Conservation (phyloP, 1,140 invertebrate genomes). For the Nasonia longicornis region DNA sequence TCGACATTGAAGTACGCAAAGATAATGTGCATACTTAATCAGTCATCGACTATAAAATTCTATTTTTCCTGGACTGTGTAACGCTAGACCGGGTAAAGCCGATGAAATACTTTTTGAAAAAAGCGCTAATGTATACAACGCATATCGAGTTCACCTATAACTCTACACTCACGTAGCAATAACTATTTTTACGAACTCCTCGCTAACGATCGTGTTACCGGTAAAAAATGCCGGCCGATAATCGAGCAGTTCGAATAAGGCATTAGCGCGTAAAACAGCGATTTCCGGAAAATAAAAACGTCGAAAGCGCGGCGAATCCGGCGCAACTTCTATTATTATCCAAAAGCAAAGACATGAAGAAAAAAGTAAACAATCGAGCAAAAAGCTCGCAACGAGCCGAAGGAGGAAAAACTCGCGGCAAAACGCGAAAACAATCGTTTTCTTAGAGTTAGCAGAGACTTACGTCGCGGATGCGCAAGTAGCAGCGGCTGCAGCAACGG, state of each 20-base stretch:
- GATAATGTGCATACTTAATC: background rate
- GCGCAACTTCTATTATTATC: background rate
- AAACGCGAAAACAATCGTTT: background rate
- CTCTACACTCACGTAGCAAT: background rate
- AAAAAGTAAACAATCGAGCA: background rate
- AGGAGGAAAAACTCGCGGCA: background rate
- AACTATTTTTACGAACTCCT: background rate
- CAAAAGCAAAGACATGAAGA: background rate
- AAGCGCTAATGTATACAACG: background rate
- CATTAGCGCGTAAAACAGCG: background rate
- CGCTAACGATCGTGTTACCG: background rate
- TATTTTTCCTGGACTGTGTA: background rate
- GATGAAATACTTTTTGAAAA: background rate
- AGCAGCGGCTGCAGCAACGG: background rate
- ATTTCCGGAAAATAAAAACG: background rate
- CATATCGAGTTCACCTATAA: background rate
- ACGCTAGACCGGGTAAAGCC: background rate
- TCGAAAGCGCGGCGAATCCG: too few relatives aligned
- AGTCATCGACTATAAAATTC: background rate
- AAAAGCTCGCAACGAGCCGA: background rate
- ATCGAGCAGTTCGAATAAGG: background rate
- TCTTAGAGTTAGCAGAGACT: background rate
- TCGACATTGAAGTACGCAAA: background rate
- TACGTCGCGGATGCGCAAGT: conserved; percentile 25
- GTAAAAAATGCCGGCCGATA: background rate